Base-by-base conservation (phyloP, 2,797 vertebrate genomes). In the Chelon auratus region DNA sequence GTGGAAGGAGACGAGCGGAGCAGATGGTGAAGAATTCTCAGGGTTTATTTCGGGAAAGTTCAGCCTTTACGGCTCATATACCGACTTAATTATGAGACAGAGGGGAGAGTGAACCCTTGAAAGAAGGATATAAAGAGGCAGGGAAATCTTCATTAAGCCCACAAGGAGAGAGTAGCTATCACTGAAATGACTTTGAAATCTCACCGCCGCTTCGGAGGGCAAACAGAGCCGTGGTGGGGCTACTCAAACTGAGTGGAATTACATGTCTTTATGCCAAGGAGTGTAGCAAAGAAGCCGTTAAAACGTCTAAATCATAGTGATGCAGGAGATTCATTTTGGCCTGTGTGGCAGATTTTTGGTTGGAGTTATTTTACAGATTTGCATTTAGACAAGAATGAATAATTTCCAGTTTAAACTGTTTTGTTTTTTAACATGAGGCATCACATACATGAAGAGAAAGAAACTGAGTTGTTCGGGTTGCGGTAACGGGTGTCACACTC, bases 41-140 rank as follows among this genome's bases (percentile, higher is more conserved):
- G 80, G 87, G 89, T 92, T 91, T 90, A 87, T 91, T 93, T 93
- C 85, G 76, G 79, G 88, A 86, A 87, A 90, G 85, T 89, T 89
- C 81, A 78, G 88, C 80, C 75, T 93, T 94, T 93, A 92, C 87
- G 89, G 91, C 93, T 94, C 94, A 93, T 93, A 91, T 92, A 92
- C 82, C 64, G 66, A 91, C 91, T 92, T 94, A 92, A 94, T 94
- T 93, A 94, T 89, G 85, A 91, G 87, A 87, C 85, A 83, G 89
- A 90, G 79, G 89, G 88, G 88, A 91, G 85, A 86, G 69, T 71
- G 78, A 92, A 89, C 76, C 81, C 86, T 83, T 76, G 84, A 81
- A 89, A 90, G 84, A 90, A 62, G 70, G 80, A 89, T 87, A 89
- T 89, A 88, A 90, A 89, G 79, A 82, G 58, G 72, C 83, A 82